A percentile compares a stretch with the other conserved stretches of the same genome.
These are phyloP conservation scores for Anas platyrhynchos DNA, from an alignment of 2,113 vertebrate species.

Conservation along the genomic window DNA sequence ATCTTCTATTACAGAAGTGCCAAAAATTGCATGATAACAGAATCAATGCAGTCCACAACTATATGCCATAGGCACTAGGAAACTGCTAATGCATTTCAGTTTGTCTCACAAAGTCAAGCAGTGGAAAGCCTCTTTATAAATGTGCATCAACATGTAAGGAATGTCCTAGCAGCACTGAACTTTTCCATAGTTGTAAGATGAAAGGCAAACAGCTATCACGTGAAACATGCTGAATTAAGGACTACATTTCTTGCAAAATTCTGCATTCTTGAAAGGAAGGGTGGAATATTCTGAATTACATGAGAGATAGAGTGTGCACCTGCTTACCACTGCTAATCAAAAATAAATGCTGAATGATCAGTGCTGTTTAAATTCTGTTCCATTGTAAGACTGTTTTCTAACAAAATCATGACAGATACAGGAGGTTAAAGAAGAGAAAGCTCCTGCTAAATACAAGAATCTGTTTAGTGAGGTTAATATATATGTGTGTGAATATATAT, in stretches of 20 bases:
- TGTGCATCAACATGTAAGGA: not conserved
- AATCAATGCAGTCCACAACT: not conserved
- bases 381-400: not conserved
- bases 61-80: not conserved
- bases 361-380: not conserved
- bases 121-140: not conserved
- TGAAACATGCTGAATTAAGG: not conserved
- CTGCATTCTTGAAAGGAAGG: not conserved
- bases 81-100: not conserved
- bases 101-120: not conserved
- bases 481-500: not conserved
- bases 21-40: not conserved
- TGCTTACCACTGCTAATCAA: not conserved
- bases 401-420: not conserved
- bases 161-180: not conserved
- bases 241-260: not conserved
- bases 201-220: too few relatives aligned
- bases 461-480: not conserved
- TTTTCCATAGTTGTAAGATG: not conserved
- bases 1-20: not conserved
- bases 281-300: not conserved
- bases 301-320: not conserved
- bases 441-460: not conserved
- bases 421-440: not conserved
- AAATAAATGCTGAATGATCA: not conserved